These are phyloP conservation scores for Anastrepha ludens DNA, from an alignment of 1,140 invertebrate species.

Conservation along the genomic window DNA sequence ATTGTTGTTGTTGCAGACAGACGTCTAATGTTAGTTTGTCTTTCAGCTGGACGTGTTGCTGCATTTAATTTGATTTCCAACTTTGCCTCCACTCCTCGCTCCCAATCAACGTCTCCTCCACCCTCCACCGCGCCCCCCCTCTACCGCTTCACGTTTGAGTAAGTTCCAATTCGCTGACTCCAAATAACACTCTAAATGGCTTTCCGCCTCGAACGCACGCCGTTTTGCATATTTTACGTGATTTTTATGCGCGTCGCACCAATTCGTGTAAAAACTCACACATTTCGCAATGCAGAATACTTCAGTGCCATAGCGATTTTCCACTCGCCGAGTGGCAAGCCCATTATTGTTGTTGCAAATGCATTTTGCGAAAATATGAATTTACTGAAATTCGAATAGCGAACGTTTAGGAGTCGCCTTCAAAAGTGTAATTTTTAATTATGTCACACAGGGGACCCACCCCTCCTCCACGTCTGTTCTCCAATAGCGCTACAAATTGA, in stretches of 20 bases:
- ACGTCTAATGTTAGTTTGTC: conserved; percentile 42
- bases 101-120: not conserved
- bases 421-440: conserved; percentile 29
- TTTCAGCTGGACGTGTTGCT: conserved; percentile 44
- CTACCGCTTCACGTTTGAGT: not conserved
- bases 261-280: not conserved
- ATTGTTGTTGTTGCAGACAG: not conserved
- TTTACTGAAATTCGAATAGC: conserved; percentile 30
- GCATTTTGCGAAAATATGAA: not conserved
- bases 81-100: not conserved
- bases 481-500: not conserved
- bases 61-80: conserved; percentile 53
- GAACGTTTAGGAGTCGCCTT: not conserved
- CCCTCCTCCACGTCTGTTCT: not conserved
- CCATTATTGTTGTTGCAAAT: not conserved
- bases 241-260: conserved; percentile 35
- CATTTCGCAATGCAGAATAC: not conserved
- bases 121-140: not conserved
- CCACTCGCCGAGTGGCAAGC: not conserved
- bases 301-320: not conserved
- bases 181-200: conserved; percentile 24
- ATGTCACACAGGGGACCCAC: not conserved
- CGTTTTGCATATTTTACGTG: conserved; percentile 56
- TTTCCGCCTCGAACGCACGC: conserved; percentile 6
- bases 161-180: not conserved